Percentiles rank a stretch among this genome's conserved stretches.
Evolutionary conservation across 2,113 vertebrate genomes (phyloP).

Genomic region (Pteropus alecto): DNA sequence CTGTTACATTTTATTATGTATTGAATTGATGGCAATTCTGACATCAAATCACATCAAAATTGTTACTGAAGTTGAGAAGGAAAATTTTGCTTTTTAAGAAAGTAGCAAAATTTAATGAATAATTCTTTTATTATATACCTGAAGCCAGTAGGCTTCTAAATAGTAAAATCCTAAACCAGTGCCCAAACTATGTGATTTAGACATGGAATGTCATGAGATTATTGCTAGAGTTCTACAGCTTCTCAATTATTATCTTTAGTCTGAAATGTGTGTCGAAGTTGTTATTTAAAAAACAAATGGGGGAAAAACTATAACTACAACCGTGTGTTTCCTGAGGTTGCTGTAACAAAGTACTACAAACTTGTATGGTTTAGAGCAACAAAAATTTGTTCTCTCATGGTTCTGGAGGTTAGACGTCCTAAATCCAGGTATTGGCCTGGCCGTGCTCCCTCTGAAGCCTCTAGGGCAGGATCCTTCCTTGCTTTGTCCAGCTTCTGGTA

Average conservation of each 20-base stretch:
- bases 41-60: not conserved
- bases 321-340: not conserved
- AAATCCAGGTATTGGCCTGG: not conserved
- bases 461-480: not conserved
- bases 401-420: not conserved
- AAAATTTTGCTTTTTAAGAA: conserved; percentile 12
- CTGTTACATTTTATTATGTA: not conserved
- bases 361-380: not conserved
- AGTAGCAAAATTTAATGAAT: not conserved
- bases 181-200: not conserved
- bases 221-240: not conserved
- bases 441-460: not conserved
- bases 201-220: not conserved
- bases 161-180: not conserved
- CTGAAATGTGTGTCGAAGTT: not conserved
- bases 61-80: not conserved
- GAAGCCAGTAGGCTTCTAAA: not conserved
- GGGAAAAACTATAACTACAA: not conserved
- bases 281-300: not conserved
- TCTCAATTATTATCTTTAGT: not conserved
- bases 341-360: not conserved
- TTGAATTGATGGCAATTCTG: not conserved
- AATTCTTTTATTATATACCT: not conserved
- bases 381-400: not conserved
- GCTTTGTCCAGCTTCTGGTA: not conserved